phyloP scores from a whole-genome alignment of 2,888 invertebrate species.

The Diaperis boleti region DNA sequence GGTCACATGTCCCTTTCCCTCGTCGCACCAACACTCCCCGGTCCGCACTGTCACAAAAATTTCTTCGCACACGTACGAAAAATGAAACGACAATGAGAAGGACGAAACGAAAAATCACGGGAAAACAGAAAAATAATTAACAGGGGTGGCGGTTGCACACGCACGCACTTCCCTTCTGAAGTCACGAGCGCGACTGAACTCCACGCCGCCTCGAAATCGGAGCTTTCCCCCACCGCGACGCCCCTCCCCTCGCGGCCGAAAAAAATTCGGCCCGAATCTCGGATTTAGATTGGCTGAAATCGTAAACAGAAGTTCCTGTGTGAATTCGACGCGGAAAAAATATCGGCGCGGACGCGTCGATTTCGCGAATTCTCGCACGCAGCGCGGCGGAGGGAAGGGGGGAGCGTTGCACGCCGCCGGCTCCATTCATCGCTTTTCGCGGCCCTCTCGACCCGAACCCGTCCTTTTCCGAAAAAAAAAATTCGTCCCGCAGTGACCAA shows the following conservation, averaged over 20 bases:
- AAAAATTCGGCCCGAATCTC: slow-evolving; percentile 54
- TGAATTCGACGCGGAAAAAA: slow-evolving; percentile 19
- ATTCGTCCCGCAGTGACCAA: neutral
- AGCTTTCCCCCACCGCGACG: slow-evolving; percentile 41
- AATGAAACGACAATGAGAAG: neutral
- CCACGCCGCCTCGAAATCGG: slow-evolving; percentile 39
- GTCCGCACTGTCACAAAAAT: neutral
- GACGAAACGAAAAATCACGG: neutral
- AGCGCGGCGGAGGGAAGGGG: neutral
- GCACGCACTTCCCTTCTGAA: slow-evolving; percentile 43
- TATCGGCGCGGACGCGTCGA: slow-evolving; percentile 31
- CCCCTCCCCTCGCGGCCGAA: slow-evolving; percentile 35
- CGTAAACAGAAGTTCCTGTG: slow-evolving; percentile 34
- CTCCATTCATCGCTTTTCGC: slow-evolving; percentile 33
- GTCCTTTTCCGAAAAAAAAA: no score
- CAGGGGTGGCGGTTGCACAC: slow-evolving; percentile 24
- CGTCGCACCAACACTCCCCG: neutral
- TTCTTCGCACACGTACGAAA: neutral
- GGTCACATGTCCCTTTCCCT: neutral
- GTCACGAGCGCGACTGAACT: slow-evolving; percentile 49
- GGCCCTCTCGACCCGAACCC: no score
- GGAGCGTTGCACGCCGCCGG: slow-evolving; percentile 4
- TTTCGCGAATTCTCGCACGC: slow-evolving; percentile 27
- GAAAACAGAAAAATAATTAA: slow-evolving; percentile 36
- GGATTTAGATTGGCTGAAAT: slow-evolving; percentile 53